Evolutionary conservation across 2,888 invertebrate species (phyloP).

Genomic region (Cylloceria caligata): DNA sequence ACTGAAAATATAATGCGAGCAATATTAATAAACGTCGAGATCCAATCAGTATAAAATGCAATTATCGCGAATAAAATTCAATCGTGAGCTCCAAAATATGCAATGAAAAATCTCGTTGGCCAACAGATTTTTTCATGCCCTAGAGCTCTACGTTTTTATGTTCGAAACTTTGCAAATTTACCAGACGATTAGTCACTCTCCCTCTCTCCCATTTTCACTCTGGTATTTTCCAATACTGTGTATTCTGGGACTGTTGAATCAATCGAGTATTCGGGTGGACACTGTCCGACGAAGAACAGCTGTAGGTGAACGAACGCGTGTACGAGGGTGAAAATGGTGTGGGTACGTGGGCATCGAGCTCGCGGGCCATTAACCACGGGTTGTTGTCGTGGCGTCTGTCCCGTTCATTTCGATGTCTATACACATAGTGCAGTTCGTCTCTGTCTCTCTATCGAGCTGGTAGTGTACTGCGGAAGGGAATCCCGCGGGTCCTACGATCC

Average conservation of each 20-base stretch:
- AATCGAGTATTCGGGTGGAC: conserved; percentile 56
- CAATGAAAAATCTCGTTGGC: neutral
- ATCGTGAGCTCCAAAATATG: neutral
- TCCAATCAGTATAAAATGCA: conserved; percentile 1
- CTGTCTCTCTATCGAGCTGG: conserved; percentile 31
- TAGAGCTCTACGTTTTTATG: neutral
- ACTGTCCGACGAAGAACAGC: conserved; percentile 20
- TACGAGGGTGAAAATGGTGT: conserved; percentile 39
- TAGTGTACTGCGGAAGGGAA: conserved; percentile 63
- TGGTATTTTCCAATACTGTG: conserved; percentile 18
- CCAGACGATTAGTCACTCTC: conserved; percentile 49
- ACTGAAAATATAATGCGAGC: neutral
- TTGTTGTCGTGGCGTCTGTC: conserved; percentile 61
- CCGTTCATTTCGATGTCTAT: conserved; percentile 43
- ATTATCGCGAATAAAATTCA: conserved; percentile 31
- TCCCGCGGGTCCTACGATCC: conserved; percentile 76
- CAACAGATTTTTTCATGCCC: neutral
- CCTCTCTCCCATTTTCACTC: neutral
- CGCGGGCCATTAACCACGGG: conserved; percentile 75
- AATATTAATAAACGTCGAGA: conserved; percentile 16
- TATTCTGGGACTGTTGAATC: conserved; percentile 52
- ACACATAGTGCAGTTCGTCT: conserved; percentile 66
- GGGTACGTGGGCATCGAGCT: conserved; percentile 54
- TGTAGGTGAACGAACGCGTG: conserved; percentile 7
- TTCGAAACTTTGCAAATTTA: conserved; percentile 44